A percentile compares a stretch with the other conserved stretches of the same genome.
phyloP scores from a whole-genome alignment of 2,797 vertebrate species.

The Fundulus diaphanus region DNA sequence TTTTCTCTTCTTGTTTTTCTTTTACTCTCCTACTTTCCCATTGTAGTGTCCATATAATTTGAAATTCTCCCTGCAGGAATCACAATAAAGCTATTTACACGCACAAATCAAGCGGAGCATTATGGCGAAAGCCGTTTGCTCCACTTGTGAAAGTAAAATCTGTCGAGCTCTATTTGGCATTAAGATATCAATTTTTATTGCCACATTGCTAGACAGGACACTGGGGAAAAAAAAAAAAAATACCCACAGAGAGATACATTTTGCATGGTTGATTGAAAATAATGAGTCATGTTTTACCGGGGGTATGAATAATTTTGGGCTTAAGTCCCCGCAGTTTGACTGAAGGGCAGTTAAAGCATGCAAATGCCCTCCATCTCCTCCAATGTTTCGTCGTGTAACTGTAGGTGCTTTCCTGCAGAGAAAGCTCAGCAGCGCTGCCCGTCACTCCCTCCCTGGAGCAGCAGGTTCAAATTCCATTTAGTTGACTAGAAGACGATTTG shows the following conservation, averaged over 20 bases:
- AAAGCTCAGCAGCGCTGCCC: background rate
- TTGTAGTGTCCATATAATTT: too few relatives aligned
- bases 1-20: too few relatives aligned
- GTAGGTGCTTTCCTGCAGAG: background rate
- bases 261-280: background rate
- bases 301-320: background rate
- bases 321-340: background rate
- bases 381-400: background rate
- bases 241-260: background rate
- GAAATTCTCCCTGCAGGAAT: too few relatives aligned
- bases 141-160: too few relatives aligned
- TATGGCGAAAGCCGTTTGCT: too few relatives aligned
- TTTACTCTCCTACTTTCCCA: too few relatives aligned
- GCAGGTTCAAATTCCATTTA: slow-evolving; percentile 1
- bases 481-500: slow-evolving; percentile 15
- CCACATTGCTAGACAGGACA: too few relatives aligned
- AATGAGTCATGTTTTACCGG: background rate
- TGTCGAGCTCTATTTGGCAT: too few relatives aligned
- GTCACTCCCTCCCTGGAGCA: background rate
- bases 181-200: too few relatives aligned
- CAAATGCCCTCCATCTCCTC: background rate
- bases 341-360: background rate
- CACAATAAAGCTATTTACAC: too few relatives aligned
- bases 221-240: too few relatives aligned
- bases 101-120: too few relatives aligned